Evolutionary conservation across 2,888 invertebrate species (phyloP).

Genomic region (Eulithis testata): DNA sequence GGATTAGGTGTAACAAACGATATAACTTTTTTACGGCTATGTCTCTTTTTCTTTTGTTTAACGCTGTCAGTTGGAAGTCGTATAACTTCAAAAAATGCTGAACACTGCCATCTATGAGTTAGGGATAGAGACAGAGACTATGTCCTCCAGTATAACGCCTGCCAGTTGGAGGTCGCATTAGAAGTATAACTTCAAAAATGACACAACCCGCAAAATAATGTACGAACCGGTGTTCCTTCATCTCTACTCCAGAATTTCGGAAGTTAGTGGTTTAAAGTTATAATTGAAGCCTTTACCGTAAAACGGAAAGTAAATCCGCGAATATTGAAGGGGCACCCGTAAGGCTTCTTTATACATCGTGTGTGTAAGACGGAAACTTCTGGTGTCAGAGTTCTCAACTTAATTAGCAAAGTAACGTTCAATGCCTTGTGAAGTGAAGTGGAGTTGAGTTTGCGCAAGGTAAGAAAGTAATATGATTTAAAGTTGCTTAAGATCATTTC

Average conservation of each 20-base stretch:
- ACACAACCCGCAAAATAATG: constrained; percentile 10
- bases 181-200: too few species aligned
- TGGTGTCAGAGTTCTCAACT: constrained; percentile 26
- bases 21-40: too few species aligned
- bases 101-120: too few species aligned
- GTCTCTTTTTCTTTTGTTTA: too few species aligned
- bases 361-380: constrained; percentile 23
- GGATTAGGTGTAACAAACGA: too few species aligned
- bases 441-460: not conserved
- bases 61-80: too few species aligned
- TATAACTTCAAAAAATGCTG: too few species aligned
- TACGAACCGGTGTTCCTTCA: constrained; percentile 10
- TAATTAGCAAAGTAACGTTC: constrained; percentile 16
- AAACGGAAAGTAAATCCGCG: constrained; percentile 33
- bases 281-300: constrained; percentile 39
- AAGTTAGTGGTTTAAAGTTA: constrained; percentile 37
- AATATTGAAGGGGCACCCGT: constrained; percentile 30
- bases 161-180: too few species aligned
- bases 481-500: not conserved
- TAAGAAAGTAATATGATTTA: not conserved
- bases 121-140: too few species aligned
- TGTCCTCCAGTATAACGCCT: too few species aligned
- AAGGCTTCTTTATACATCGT: constrained; percentile 28
- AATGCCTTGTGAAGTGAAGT: not conserved
- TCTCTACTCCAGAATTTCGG: constrained; percentile 26